Percentiles rank a stretch among this genome's conserved stretches.
phyloP scores from a whole-genome alignment of 2,797 vertebrate species.

The Poeciliopsis paucimaculata region DNA sequence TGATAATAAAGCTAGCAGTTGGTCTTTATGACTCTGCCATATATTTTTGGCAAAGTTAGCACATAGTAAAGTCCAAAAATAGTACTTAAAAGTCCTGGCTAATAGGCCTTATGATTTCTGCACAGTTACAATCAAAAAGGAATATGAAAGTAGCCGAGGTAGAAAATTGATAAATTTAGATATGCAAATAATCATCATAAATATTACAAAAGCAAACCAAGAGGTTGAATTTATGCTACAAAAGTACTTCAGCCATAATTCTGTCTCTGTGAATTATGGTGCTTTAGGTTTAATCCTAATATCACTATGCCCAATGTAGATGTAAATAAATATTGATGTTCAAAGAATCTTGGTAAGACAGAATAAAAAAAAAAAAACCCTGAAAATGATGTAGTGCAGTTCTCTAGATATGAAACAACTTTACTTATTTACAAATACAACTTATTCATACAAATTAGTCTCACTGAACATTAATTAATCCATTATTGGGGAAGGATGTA shows the following conservation, averaged over 20 bases:
- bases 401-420: not conserved
- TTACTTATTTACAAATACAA: not conserved
- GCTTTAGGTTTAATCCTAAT: not conserved
- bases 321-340: not conserved
- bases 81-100: slow-evolving; percentile 33
- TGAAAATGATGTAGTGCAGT: not conserved
- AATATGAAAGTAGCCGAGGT: not conserved
- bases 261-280: not conserved
- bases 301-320: not conserved
- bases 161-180: not conserved
- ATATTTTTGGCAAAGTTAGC: slow-evolving; percentile 33
- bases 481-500: not conserved
- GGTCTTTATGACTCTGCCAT: slow-evolving; percentile 36
- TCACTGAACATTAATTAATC: not conserved
- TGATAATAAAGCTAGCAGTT: slow-evolving; percentile 37
- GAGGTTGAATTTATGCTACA: not conserved
- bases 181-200: not conserved
- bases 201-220: not conserved
- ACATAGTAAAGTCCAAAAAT: slow-evolving; percentile 27
- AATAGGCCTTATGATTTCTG: slow-evolving; percentile 14
- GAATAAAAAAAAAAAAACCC: not conserved
- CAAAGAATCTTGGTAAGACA: not conserved
- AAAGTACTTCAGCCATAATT: not conserved
- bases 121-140: not conserved
- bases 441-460: not conserved